Evolutionary conservation across 2,797 vertebrate species (phyloP), one percentile per base, ranked within the genome.

Genomic region (Oophaga sylvatica): DNA sequence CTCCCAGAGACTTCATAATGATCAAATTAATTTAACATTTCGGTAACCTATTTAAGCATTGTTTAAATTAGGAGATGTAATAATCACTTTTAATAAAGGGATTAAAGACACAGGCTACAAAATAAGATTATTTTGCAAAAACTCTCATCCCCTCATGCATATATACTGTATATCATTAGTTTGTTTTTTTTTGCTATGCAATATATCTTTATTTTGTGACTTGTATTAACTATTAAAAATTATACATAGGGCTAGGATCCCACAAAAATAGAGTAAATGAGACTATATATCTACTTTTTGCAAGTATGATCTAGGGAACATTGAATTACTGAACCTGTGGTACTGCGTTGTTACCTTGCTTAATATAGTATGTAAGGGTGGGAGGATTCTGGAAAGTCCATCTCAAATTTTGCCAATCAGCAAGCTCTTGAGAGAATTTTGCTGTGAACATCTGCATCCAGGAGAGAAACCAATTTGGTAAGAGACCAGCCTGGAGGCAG

Each of bases 41-140:
- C 35, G 8, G 48, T 20, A 48, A 73, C 29, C 22, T 73, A 35
- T 45, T 73, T 41, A 45, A 48, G 70, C 70, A 73, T 73, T 73
- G 70, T 73, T 4, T 35, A 71, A 71, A 35, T 41, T 73, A 73
- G 19, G 26, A 68, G 11, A 73, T 45, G 35, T 48, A 20, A 11
- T 73, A 16, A 41, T 7, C 31, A 71, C 26, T 68, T 71, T 41
- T 71, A 71, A 71, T 71, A 73, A 73, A 73, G 70, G 70, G 70
- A 45, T 73, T 45, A 48, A 45, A 45, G 45, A 73, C 70, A 45
- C 19, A 48, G 19, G 13, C 31, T 71, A 31, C 67, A 31, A 16
- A 12, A 70, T 31, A 70, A n/a, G 5, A 10, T 70, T 67, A 29
- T 71, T 71, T 71, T 71, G 26, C 26, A 70, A 26, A 17, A 70